Base-by-base conservation (phyloP, 2,888 invertebrate species). In the Sarcophaga variegata region DNA sequence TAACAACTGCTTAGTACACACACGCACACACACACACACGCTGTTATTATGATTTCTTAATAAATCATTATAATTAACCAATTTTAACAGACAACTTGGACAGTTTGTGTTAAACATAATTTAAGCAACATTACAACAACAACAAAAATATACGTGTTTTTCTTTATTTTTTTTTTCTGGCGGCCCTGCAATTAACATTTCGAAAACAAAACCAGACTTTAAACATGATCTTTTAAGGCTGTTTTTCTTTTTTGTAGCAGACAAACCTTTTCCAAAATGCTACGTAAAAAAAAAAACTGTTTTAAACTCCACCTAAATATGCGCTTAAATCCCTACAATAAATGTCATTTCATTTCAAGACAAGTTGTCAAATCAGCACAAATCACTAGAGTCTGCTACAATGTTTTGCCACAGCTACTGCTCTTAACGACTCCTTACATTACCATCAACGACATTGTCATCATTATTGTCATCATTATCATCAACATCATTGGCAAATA, bases 281-380 rank as follows among this genome's bases (percentile, higher is more conserved):
- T n/a, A 10, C 5, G 20, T 20, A 74, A 14, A 70, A 67, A 74
- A 60, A 74, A 60, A 63, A 74, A 75, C 20, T 80, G 76, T 67
- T 81, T 79, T 75, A 84, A 84, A 87, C 82, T 87, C 82, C 87
- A 87, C 87, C 87, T 87, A 84, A 87, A 87, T 87, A 81, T 84
- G 84, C 87, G 87, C 87, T 87, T 87, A 87, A 84, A 84, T 82
- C 84, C 87, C 87, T 76, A 79, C 87, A 87, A 87, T 87, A 87
- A 87, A 87, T 87, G 87, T 87, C 87, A 87, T 82, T 81, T 84
- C 76, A 82, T 84, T 87, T 82, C 84, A 83, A 87, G 87, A 87
- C 87, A 87, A 87, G 79, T 87, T 87, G 87, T 87, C 87, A 87
- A 87, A 87, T 87, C 84, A 87, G 87, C 87, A 84, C 87, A 87